Evolutionary conservation across 2,888 invertebrate genomes (phyloP).

Genomic region (Ormyrus rosae): DNA sequence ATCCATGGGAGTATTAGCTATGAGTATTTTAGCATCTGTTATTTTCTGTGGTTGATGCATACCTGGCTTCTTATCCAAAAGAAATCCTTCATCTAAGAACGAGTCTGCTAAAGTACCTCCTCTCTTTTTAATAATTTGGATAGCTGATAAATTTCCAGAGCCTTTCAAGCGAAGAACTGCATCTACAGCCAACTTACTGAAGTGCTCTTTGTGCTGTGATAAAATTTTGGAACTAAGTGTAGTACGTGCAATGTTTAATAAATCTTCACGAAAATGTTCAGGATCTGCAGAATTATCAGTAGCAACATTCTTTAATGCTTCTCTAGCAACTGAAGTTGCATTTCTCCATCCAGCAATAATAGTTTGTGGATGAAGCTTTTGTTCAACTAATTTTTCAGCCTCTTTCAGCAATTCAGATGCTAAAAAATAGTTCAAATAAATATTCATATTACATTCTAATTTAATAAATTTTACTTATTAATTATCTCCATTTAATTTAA

Average conservation of each 20-base stretch:
- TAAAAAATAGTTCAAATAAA: conserved; percentile 60
- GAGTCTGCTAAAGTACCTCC: conserved; percentile 96
- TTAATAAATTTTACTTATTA: conserved; percentile 2
- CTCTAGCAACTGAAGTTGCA: conserved; percentile 89
- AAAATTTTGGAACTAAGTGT: conserved; percentile 98
- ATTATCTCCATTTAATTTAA: background rate
- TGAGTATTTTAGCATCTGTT: conserved; percentile 96
- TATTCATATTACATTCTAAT: conserved; percentile 1
- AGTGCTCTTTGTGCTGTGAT: conserved; percentile 97
- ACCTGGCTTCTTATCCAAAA: conserved; percentile 97
- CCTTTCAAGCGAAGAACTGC: conserved; percentile 96
- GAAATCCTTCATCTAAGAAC: conserved; percentile 95
- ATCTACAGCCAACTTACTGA: conserved; percentile 95
- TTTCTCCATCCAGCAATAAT: conserved; percentile 97
- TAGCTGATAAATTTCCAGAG: conserved; percentile 95
- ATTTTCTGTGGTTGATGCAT: conserved; percentile 97
- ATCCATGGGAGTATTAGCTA: conserved; percentile 99
- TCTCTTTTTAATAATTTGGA: conserved; percentile 98
- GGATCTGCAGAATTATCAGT: conserved; percentile 89
- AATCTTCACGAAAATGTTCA: conserved; percentile 88
- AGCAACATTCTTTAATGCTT: conserved; percentile 87
- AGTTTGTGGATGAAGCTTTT: conserved; percentile 98
- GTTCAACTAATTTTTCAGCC: conserved; percentile 94
- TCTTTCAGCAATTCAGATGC: conserved; percentile 96
- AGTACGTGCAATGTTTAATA: conserved; percentile 97